Evolutionary conservation across 2,797 vertebrate species (phyloP).

Genomic region (Pogonophryne albipinna): DNA sequence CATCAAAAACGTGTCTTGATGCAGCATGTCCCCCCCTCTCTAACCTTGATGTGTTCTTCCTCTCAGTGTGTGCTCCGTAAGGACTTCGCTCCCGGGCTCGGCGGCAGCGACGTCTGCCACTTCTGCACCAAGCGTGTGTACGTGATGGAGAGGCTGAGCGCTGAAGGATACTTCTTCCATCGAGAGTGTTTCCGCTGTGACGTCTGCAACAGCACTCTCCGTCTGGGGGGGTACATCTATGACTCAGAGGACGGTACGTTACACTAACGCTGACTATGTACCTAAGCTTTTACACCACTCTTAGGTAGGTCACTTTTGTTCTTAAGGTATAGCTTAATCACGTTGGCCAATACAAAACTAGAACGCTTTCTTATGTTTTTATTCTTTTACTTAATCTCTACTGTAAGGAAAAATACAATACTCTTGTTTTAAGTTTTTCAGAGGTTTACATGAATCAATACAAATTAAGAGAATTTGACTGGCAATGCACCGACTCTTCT

Average conservation of each 20-base stretch:
- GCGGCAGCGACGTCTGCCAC: constrained; percentile 93
- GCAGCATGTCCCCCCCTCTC: background rate
- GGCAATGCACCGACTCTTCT: too few relatives aligned
- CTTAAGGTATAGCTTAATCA: background rate
- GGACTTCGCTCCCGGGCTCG: constrained; percentile 86
- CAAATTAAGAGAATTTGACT: too few relatives aligned
- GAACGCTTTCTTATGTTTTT: background rate
- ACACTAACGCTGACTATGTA: background rate
- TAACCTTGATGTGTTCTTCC: constrained; percentile 19
- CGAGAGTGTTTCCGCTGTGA: constrained; percentile 96
- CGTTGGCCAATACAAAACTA: background rate
- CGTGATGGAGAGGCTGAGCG: constrained; percentile 95
- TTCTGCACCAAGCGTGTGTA: constrained; percentile 96
- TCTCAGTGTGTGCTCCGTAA: constrained; percentile 86
- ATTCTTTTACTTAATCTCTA: background rate
- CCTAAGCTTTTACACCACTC: background rate
- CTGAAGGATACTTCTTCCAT: constrained; percentile 96
- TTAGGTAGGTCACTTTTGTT: background rate
- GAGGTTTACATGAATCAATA: too few relatives aligned
- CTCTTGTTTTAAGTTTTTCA: too few relatives aligned
- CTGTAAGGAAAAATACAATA: too few relatives aligned
- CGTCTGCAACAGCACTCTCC: constrained; percentile 89
- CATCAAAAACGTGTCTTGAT: accelerated
- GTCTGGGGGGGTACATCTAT: constrained; percentile 91
- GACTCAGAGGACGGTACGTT: constrained; percentile 90